Evolutionary conservation across 2,797 vertebrate genomes (phyloP), one percentile per base, ranked within the genome.

Genomic region (Muscicapa striata): DNA sequence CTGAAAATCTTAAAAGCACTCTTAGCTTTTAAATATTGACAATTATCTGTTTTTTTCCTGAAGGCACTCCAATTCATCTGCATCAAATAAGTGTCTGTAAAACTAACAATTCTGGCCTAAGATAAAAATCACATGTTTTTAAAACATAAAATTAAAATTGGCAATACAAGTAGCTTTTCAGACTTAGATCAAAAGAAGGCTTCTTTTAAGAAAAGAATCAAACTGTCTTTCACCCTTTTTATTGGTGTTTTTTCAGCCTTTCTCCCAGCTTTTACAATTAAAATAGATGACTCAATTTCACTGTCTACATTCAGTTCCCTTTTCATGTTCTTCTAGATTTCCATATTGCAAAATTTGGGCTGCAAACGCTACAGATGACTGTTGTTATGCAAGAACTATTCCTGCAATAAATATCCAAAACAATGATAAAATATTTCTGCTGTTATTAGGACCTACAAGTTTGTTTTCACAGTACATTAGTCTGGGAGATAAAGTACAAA

Each of bases 121-220:
- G 93, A 95, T 92, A 95, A 97, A 96, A 97, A 97, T 96, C 95
- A 92, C 92, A 97, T 95, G 95, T 96, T 96, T 95, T 97, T 91
- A 94, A 94, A 96, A 95, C 91, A 94, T 76, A 92, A 95, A 95
- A 92, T 92, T 93, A 90, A 94, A 96, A 96, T 46, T 95, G 87
- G 94, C 96, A 96, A 95, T 89, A 94, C 89, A 87, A 97, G 89
- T 94, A 97, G 96, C 93, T 95, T 93, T 91, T 91, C 87, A 95
- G 94, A 89, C 91, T 92, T 36, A 95, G 94, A 96, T 96, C 94
- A 97, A 96, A 97, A 95, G 91, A 93, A 51, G 34, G 38, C 29
- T 86, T 94, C 76, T 91, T 78, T 90, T 94, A 32, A 79, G 57
- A 92, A 91, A 81, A 93, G 77, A 96, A 94, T 95, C 95, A 95